Percentiles rank a stretch among this genome's conserved stretches.
These are phyloP conservation scores for Calliphora vicina DNA, from an alignment of 1,140 invertebrate genomes.

Conservation along the genomic window DNA sequence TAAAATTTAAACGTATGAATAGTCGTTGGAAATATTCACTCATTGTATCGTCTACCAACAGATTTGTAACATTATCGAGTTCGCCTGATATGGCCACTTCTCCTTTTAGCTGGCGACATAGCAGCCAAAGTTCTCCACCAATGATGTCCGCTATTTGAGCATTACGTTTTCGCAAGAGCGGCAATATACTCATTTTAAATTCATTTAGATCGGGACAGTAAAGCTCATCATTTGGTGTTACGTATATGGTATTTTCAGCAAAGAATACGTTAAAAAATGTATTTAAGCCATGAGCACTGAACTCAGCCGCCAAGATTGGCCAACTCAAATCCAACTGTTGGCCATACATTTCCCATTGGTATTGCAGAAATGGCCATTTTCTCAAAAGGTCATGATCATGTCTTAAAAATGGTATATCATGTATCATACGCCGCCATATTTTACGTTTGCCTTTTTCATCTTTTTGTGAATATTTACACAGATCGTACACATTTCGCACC, in stretches of 20 bases:
- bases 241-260: slow-evolving; percentile 51
- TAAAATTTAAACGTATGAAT: slow-evolving; percentile 46
- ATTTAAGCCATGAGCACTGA: slow-evolving; percentile 51
- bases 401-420: slow-evolving; percentile 47
- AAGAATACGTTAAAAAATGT: slow-evolving; percentile 54
- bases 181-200: slow-evolving; percentile 41
- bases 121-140: slow-evolving; percentile 46
- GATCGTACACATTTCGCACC: slow-evolving; percentile 45
- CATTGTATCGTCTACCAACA: slow-evolving; percentile 19
- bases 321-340: slow-evolving; percentile 47
- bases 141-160: slow-evolving; percentile 47
- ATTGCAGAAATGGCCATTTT: slow-evolving; percentile 49
- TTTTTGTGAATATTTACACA: slow-evolving; percentile 42
- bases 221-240: slow-evolving; percentile 45
- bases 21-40: slow-evolving; percentile 50
- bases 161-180: slow-evolving; percentile 39
- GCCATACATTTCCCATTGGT: slow-evolving; percentile 46
- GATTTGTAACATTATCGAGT: neutral
- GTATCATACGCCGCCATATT: slow-evolving; percentile 43
- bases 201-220: slow-evolving; percentile 40
- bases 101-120: slow-evolving; percentile 51
- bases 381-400: slow-evolving; percentile 37
- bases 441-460: neutral
- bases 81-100: slow-evolving; percentile 40
- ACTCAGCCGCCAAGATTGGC: slow-evolving; percentile 48